These are phyloP conservation scores for Campylomormyrus tamandua DNA, from an alignment of 2,113 vertebrate genomes.

Conservation along the genomic window DNA sequence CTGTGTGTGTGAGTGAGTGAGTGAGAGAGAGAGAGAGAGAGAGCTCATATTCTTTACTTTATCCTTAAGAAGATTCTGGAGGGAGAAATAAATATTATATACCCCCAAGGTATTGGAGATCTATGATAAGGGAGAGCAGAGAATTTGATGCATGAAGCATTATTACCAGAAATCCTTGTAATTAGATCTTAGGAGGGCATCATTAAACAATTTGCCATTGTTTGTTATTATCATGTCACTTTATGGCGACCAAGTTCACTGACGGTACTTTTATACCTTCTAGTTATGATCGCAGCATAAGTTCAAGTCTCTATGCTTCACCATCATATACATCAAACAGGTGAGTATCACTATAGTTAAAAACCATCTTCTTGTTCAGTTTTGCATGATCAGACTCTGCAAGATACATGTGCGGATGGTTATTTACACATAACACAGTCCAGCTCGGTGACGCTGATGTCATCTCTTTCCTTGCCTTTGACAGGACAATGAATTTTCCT, in stretches of 20 bases:
- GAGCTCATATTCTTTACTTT: background rate
- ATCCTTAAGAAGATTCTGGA: background rate
- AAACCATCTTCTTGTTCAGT: background rate
- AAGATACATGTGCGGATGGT: background rate
- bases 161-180: background rate
- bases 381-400: background rate
- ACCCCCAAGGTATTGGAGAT: background rate
- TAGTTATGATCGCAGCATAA: conserved; percentile 49
- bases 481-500: conserved; percentile 47
- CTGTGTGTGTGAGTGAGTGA: background rate
- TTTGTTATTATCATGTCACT: background rate
- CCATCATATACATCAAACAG: conserved; percentile 49
- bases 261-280: background rate
- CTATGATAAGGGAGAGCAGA: background rate
- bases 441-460: background rate
- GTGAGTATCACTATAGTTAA: conserved; percentile 23
- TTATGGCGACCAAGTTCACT: background rate
- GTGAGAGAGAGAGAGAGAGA: background rate
- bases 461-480: conserved; percentile 26
- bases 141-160: background rate
- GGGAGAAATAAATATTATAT: background rate
- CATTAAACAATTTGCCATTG: background rate
- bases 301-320: conserved; percentile 45
- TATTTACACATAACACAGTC: background rate
- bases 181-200: background rate